Evolutionary conservation across 1,140 invertebrate genomes (phyloP).

Genomic region (Parasteatoda tepidariorum): DNA sequence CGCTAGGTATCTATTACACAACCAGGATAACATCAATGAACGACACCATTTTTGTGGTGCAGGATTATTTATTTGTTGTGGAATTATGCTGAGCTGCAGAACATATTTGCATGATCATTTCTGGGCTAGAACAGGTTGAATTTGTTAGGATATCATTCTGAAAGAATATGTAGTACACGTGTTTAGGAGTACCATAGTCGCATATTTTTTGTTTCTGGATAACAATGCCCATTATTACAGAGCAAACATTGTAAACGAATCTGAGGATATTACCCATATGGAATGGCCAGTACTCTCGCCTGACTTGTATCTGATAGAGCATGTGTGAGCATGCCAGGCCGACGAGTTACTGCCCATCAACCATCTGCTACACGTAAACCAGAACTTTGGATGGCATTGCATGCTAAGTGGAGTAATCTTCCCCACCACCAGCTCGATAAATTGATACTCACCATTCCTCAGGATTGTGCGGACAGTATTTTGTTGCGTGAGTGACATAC

Average conservation of each 20-base stretch:
- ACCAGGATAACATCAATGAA: background rate
- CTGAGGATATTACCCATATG: background rate
- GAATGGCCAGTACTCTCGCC: background rate
- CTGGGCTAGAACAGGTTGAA: background rate
- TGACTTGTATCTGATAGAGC: background rate
- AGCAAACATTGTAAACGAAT: background rate
- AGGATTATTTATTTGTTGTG: background rate
- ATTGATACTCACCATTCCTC: background rate
- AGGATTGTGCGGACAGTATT: background rate
- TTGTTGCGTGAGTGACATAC: background rate
- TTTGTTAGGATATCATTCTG: background rate
- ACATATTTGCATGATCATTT: background rate
- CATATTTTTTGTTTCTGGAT: background rate
- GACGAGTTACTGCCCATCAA: background rate
- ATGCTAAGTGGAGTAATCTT: background rate
- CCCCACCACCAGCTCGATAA: background rate
- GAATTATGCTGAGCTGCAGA: background rate
- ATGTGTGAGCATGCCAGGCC: background rate
- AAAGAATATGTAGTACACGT: background rate
- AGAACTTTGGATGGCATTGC: background rate
- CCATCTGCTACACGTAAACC: background rate
- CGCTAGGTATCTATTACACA: background rate
- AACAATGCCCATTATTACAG: background rate
- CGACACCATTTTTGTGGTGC: background rate
- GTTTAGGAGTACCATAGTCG: background rate